These are phyloP conservation scores for Molossus molossus DNA, from an alignment of 2,797 vertebrate genomes.

Conservation along the genomic window DNA sequence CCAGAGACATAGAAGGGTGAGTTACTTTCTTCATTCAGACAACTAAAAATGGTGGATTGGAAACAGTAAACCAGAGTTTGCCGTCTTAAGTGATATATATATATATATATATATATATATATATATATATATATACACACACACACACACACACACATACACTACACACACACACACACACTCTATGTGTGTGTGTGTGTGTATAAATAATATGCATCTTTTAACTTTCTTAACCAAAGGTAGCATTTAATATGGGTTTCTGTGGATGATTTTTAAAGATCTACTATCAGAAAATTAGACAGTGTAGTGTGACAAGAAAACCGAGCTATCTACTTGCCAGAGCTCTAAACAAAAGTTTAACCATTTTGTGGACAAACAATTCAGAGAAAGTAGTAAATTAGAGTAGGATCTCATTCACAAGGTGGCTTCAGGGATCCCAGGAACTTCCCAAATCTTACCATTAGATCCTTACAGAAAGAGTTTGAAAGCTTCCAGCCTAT, in stretches of 20 bases:
- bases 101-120: not conserved
- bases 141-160: no score
- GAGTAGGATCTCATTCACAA: not conserved
- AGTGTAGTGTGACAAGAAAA: not conserved
- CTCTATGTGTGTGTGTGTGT: no score
- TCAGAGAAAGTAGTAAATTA: not conserved
- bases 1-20: not conserved
- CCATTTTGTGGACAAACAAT: not conserved
- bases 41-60: not conserved
- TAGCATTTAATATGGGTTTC: not conserved
- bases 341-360: not conserved
- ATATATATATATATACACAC: not conserved
- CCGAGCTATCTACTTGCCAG: not conserved
- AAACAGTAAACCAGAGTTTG: not conserved
- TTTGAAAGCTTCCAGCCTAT: not conserved
- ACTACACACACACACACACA: no score
- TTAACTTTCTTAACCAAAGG: not conserved
- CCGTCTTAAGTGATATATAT: not conserved
- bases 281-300: not conserved
- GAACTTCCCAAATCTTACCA: not conserved
- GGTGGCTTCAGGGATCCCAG: not conserved
- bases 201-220: not conserved
- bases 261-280: not conserved
- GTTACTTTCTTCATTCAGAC: not conserved
- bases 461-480: not conserved